Evolutionary conservation across 1,140 invertebrate species (phyloP).

Genomic region (Drosophila elegans): DNA sequence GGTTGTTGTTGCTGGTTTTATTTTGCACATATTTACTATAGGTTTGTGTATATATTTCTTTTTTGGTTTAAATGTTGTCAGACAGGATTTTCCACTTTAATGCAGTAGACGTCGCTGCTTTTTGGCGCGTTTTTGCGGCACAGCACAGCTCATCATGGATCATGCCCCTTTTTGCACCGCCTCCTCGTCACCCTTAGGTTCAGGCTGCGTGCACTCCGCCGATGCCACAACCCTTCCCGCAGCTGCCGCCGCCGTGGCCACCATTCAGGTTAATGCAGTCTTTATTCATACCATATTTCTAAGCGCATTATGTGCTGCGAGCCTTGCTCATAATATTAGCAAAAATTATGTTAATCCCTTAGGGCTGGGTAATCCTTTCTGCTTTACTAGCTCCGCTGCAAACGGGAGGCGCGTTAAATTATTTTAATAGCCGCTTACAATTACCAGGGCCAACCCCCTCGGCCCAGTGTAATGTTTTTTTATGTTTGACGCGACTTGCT

Average conservation of each 20-base stretch:
- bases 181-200: constrained; percentile 6
- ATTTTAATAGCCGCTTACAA: constrained; percentile 74
- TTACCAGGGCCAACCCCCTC: constrained; percentile 43
- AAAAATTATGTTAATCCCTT: constrained; percentile 71
- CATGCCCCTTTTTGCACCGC: constrained; percentile 24
- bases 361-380: constrained; percentile 29
- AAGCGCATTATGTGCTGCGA: constrained; percentile 68
- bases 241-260: constrained; percentile 33
- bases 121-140: constrained; percentile 60
- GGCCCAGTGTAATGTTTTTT: constrained; percentile 29
- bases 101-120: constrained; percentile 62
- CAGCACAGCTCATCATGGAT: constrained; percentile 73
- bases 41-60: constrained; percentile 43
- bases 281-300: constrained; percentile 70
- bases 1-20: constrained; percentile 38
- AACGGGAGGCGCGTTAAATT: constrained; percentile 49
- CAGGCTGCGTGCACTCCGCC: constrained; percentile 19
- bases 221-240: constrained; percentile 39
- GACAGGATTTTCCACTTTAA: constrained; percentile 81
- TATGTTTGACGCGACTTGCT: constrained; percentile 40
- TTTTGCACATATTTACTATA: constrained; percentile 52
- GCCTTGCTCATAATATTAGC: constrained; percentile 63
- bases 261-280: constrained; percentile 73
- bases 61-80: constrained; percentile 75
- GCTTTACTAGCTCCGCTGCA: constrained; percentile 20